phyloP scores from a whole-genome alignment of 2,888 invertebrate species.

The Plebejus anna region DNA sequence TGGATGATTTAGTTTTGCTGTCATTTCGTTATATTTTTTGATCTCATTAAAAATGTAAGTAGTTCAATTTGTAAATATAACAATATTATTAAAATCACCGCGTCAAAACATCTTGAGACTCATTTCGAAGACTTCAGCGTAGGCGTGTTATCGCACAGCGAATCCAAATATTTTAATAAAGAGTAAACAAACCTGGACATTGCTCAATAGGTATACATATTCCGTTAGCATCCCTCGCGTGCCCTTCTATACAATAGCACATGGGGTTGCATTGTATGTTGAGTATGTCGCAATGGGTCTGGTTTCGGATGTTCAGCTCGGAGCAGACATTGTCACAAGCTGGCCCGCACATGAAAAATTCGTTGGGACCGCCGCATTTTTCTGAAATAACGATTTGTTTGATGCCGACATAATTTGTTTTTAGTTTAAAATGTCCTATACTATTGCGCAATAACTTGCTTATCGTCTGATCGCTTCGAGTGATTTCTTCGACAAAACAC shows the following conservation, averaged over 20 bases:
- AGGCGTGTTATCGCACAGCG: neutral
- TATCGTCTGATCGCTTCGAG: too few species aligned
- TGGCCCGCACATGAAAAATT: conserved; percentile 32
- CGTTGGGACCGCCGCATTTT: conserved; percentile 32
- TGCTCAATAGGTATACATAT: conserved; percentile 38
- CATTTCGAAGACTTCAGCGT: too few species aligned
- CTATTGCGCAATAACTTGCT: too few species aligned
- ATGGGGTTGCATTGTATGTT: conserved; percentile 41
- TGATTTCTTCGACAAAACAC: too few species aligned
- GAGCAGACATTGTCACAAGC: conserved; percentile 33
- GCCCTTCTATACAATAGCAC: conserved; percentile 48
- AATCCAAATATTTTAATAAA: neutral
- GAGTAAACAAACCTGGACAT: neutral
- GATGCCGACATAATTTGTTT: neutral
- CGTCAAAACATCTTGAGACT: neutral
- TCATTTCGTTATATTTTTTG: neutral
- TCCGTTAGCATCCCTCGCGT: conserved; percentile 36
- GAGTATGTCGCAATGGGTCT: conserved; percentile 32
- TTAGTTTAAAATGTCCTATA: neutral
- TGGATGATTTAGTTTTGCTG: neutral
- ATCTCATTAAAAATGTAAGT: too few species aligned
- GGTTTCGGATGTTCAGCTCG: conserved; percentile 29
- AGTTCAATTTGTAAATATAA: too few species aligned
- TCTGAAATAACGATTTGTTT: conserved; percentile 28
- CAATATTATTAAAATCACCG: too few species aligned